Conservation (phyloP, 2,113 vertebrate species). For the Nibea coibor region DNA sequence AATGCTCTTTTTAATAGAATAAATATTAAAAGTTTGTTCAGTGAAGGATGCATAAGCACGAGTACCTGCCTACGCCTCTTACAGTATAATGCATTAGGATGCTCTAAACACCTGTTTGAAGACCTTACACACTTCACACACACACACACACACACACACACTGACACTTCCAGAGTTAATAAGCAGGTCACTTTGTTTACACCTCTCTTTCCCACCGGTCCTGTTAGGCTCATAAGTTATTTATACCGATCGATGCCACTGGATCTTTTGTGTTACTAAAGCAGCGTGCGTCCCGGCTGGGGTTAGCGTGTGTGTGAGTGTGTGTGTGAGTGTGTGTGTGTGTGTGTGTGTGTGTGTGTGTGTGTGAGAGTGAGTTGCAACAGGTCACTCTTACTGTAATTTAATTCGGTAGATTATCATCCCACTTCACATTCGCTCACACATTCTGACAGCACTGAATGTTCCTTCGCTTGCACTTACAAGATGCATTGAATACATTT, state of each 20-base stretch:
- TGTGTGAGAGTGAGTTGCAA: background rate
- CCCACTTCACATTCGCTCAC: background rate
- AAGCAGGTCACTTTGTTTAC: slow-evolving; percentile 42
- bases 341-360: background rate
- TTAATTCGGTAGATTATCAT: background rate
- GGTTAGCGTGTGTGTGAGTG: background rate
- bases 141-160: background rate
- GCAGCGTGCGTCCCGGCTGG: background rate
- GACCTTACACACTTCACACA: background rate
- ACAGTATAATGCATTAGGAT: background rate
- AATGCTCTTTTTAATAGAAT: background rate
- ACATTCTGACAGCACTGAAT: background rate
- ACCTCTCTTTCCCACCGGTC: slow-evolving; percentile 34
- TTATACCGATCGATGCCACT: slow-evolving; percentile 48
- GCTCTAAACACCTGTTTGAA: background rate
- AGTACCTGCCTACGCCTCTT: background rate
- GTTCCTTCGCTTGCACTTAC: background rate
- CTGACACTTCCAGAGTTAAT: background rate
- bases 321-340: no score
- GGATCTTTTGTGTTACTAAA: slow-evolving; percentile 46
- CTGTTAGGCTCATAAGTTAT: slow-evolving; percentile 62
- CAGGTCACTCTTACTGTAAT: background rate
- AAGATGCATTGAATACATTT: background rate
- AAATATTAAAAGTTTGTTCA: background rate
- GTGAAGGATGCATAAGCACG: background rate